These are phyloP conservation scores for Podargus strigoides DNA, from an alignment of 2,797 vertebrate species.

Conservation along the genomic window DNA sequence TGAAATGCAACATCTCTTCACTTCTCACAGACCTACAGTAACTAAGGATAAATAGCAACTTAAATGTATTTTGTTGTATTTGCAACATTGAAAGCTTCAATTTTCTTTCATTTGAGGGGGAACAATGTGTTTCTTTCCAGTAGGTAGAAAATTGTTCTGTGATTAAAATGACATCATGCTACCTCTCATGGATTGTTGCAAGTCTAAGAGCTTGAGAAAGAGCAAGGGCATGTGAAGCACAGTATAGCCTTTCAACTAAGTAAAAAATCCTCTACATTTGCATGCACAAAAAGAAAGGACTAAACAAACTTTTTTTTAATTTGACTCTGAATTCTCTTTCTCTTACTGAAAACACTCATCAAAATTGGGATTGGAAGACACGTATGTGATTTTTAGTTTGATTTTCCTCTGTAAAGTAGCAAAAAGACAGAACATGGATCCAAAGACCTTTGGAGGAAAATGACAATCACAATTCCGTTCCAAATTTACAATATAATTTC, in stretches of 20 bases:
- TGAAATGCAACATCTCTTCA: not conserved
- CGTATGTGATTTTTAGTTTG: not conserved
- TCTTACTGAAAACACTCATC: not conserved
- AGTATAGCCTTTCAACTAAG: not conserved
- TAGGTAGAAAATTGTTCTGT: conserved; percentile 51
- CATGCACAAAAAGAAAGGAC: not conserved
- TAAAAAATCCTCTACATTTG: not conserved
- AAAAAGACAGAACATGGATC: not conserved
- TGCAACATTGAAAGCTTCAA: conserved; percentile 9
- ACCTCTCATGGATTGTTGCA: not conserved
- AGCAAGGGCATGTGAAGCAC: not conserved
- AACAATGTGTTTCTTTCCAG: conserved; percentile 36
- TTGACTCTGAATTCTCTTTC: not conserved
- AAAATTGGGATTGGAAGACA: not conserved
- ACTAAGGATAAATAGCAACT: conserved; percentile 43
- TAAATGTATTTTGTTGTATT: conserved; percentile 23
- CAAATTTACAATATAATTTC: not conserved
- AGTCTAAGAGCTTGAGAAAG: not conserved
- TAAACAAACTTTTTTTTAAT: not conserved
- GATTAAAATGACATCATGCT: conserved; percentile 42
- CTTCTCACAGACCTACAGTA: not conserved
- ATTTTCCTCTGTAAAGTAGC: not conserved
- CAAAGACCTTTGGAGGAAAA: not conserved
- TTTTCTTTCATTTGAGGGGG: conserved; percentile 19
- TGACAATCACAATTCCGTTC: not conserved